Percentiles rank a stretch among this genome's conserved stretches.
These are phyloP conservation scores for Prietella phreatophila DNA, from an alignment of 2,113 vertebrate genomes.

Conservation along the genomic window DNA sequence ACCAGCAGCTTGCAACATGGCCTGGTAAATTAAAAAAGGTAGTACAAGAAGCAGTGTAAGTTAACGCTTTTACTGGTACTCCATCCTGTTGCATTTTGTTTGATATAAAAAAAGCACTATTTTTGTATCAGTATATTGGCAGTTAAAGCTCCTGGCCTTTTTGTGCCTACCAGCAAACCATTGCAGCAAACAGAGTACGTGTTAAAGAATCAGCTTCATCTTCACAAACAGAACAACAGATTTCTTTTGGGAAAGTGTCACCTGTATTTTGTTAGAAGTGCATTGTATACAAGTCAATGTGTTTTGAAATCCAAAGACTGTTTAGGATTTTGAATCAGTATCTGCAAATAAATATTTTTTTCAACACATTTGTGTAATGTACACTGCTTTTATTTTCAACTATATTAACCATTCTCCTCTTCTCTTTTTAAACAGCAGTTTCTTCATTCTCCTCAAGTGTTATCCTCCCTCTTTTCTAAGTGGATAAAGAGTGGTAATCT, in stretches of 20 bases:
- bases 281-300: constrained; percentile 37
- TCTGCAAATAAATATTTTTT: constrained; percentile 69
- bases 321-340: constrained; percentile 62
- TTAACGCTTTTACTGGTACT: constrained; percentile 64
- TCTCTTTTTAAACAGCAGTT: constrained; percentile 78
- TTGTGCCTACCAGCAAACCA: constrained; percentile 31
- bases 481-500: constrained; percentile 70
- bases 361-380: constrained; percentile 59
- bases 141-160: constrained; percentile 31
- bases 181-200: constrained; percentile 25
- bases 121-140: constrained; percentile 28
- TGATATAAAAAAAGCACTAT: constrained; percentile 40
- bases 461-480: constrained; percentile 68
- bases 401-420: constrained; percentile 75
- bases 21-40: constrained; percentile 98
- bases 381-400: constrained; percentile 59
- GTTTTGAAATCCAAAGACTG: constrained; percentile 55
- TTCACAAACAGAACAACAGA: background rate
- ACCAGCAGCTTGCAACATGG: constrained; percentile 94
- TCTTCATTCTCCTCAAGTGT: constrained; percentile 66
- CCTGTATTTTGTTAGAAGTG: constrained; percentile 46
- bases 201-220: constrained; percentile 10
- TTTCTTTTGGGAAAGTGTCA: constrained; percentile 35
- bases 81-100: constrained; percentile 53
- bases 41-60: constrained; percentile 89